Conservation (phyloP, 2,797 vertebrate genomes). For the Prionace glauca region DNA sequence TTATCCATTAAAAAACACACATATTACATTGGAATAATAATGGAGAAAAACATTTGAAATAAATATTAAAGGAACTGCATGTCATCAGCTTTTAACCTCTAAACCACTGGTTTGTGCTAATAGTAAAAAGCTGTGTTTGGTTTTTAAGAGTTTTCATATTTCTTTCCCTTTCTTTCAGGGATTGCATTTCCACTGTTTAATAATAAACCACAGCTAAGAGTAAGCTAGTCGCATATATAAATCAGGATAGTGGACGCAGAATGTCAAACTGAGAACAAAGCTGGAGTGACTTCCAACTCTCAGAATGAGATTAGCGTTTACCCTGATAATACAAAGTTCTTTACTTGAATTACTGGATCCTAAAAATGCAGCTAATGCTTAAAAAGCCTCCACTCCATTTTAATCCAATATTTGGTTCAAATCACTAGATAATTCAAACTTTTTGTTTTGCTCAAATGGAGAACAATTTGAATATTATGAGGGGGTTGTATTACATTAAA, state of each 20-base stretch:
- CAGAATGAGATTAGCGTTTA: not conserved
- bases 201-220: not conserved
- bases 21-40: not conserved
- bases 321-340: not conserved
- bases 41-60: slow-evolving; percentile 1
- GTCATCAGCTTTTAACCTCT: not conserved
- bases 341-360: not conserved
- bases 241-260: not conserved
- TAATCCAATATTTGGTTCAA: not conserved
- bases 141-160: not conserved
- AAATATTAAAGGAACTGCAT: slow-evolving; percentile 1
- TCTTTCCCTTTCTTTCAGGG: not conserved
- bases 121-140: not conserved
- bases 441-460: not conserved
- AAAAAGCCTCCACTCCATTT: not conserved
- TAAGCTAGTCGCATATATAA: not conserved
- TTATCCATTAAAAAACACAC: slow-evolving; percentile 1
- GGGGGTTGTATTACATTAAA: not conserved
- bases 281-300: not conserved
- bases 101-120: not conserved
- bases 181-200: not conserved
- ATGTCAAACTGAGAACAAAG: not conserved
- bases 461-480: not conserved
- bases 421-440: not conserved
- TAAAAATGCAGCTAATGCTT: not conserved